phyloP scores from a whole-genome alignment of 2,888 invertebrate genomes.

The Amaurobius ferox region DNA sequence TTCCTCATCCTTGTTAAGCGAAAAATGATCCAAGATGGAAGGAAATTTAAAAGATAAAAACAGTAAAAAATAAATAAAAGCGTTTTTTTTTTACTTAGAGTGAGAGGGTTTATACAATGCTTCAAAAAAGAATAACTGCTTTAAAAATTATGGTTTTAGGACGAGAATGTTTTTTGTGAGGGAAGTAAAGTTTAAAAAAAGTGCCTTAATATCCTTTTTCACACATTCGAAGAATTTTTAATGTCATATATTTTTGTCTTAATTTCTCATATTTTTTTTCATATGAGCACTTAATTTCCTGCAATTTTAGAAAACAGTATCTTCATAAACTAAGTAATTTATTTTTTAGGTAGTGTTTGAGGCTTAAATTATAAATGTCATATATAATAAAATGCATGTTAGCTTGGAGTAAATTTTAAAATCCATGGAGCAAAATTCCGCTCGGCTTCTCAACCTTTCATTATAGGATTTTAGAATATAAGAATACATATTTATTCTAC shows the following conservation, averaged over 20 bases:
- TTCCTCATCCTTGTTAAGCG: neutral
- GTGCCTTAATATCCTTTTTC: constrained; percentile 41
- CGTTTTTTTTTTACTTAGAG: constrained; percentile 19
- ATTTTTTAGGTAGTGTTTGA: neutral
- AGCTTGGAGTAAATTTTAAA: no score
- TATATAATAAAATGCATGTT: no score
- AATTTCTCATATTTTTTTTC: constrained; percentile 11
- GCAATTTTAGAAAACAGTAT: constrained; percentile 26
- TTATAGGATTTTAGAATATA: no score
- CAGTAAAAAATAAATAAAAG: constrained; percentile 14
- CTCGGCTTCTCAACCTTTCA: no score
- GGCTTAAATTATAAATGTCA: no score
- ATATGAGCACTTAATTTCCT: constrained; percentile 50
- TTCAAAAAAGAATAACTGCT: neutral
- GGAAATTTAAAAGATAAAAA: neutral
- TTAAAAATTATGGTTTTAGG: constrained; percentile 34
- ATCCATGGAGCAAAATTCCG: no score
- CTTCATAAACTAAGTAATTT: constrained; percentile 30
- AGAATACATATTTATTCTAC: no score
- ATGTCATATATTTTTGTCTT: constrained; percentile 1
- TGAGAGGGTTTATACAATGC: constrained; percentile 12
- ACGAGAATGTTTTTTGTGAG: neutral
- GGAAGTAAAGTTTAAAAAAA: neutral
- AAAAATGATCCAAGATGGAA: neutral
- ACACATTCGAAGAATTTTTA: constrained; percentile 21